phyloP scores from a whole-genome alignment of 2,888 invertebrate genomes.

The Ornithoptera alexandrae region DNA sequence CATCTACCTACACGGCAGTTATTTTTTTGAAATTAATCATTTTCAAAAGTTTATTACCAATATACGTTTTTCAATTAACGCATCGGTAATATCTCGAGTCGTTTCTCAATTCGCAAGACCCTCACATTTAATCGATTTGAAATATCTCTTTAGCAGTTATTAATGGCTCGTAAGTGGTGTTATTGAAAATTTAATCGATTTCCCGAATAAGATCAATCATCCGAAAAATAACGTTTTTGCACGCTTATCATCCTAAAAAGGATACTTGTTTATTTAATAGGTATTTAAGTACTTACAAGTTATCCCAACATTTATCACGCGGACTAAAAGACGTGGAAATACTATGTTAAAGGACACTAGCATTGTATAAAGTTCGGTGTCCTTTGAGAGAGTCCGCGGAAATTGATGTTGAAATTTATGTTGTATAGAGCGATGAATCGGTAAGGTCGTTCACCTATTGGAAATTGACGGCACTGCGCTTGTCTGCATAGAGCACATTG shows the following conservation, averaged over 20 bases:
- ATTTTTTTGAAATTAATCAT: slow-evolving; percentile 9
- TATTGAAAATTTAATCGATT: slow-evolving; percentile 20
- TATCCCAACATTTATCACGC: no score
- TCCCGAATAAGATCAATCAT: not conserved
- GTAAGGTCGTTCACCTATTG: no score
- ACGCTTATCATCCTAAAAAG: not conserved
- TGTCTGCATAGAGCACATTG: no score
- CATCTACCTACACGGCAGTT: not conserved
- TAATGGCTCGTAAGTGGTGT: slow-evolving; percentile 19
- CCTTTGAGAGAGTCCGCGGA: no score
- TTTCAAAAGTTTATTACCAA: not conserved
- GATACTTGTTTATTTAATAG: not conserved
- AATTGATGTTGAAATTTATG: no score
- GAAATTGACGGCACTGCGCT: no score
- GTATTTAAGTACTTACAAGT: no score
- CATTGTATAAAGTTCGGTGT: no score
- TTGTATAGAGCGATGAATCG: no score
- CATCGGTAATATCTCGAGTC: slow-evolving; percentile 2
- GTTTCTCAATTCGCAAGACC: slow-evolving; percentile 9
- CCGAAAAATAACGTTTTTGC: not conserved
- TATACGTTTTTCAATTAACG: slow-evolving; percentile 21
- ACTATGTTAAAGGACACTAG: no score
- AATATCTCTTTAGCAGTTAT: slow-evolving; percentile 26
- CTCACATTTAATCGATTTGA: slow-evolving; percentile 21
- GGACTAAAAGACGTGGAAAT: no score